Conservation (phyloP, 2,797 vertebrate species). For the Schizopygopsis malacanthus region DNA sequence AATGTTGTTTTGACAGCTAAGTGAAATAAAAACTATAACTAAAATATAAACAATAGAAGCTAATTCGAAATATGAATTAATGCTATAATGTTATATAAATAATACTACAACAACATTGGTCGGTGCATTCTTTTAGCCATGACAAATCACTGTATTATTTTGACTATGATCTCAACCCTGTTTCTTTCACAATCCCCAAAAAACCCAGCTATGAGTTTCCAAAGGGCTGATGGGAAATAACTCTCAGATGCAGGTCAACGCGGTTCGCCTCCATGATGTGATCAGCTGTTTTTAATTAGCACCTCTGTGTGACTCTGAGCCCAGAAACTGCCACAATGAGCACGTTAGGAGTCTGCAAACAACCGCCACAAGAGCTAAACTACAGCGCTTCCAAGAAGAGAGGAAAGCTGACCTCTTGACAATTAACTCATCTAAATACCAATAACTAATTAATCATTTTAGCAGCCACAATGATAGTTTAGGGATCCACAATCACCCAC, state of each 20-base stretch:
- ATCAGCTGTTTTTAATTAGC: conserved; percentile 60
- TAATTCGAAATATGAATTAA: background rate
- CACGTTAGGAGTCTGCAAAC: background rate
- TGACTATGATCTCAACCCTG: background rate
- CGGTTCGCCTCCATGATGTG: background rate
- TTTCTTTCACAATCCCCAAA: background rate
- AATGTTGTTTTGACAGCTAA: too few relatives aligned
- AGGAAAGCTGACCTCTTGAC: background rate
- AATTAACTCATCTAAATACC: background rate
- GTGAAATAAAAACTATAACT: background rate
- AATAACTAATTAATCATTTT: background rate
- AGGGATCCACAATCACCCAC: background rate
- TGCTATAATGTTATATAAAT: background rate
- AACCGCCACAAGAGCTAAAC: background rate
- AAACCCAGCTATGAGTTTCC: background rate
- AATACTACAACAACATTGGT: background rate
- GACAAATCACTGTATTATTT: background rate
- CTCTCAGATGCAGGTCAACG: background rate
- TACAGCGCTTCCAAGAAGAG: background rate
- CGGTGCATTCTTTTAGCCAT: background rate
- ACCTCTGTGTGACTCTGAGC: conserved; percentile 22
- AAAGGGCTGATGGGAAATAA: background rate
- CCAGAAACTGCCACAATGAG: background rate
- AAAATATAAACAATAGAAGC: background rate
- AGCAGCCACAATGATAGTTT: background rate